Percentiles rank a stretch among this genome's conserved stretches.
These are phyloP conservation scores for Torymus auratus DNA, from an alignment of 2,888 invertebrate species.

Conservation along the genomic window DNA sequence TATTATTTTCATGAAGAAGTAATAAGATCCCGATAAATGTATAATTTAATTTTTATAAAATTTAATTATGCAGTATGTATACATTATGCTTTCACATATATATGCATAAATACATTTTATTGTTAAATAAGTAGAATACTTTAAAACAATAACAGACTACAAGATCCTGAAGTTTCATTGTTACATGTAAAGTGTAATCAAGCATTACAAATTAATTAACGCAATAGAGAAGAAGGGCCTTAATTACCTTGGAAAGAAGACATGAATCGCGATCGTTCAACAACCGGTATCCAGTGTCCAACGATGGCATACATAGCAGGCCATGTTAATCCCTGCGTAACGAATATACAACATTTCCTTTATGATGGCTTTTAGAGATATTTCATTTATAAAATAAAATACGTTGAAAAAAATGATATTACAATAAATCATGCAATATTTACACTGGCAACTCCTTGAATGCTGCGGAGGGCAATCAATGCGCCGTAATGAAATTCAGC, in stretches of 20 bases:
- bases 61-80: not conserved
- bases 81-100: conserved; percentile 7
- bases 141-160: conserved; percentile 41
- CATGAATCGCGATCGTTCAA: conserved; percentile 85
- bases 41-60: too few relatives aligned
- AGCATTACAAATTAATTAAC: conserved; percentile 53
- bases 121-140: conserved; percentile 31
- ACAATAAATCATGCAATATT: conserved; percentile 57
- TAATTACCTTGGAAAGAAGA: conserved; percentile 84
- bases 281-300: conserved; percentile 85
- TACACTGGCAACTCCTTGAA: conserved; percentile 85
- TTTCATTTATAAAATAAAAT: too few relatives aligned
- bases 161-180: conserved; percentile 74
- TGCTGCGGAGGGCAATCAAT: conserved; percentile 81
- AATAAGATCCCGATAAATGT: too few relatives aligned
- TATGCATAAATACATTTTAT: conserved; percentile 58
- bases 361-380: too few relatives aligned
- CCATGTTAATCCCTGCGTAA: conserved; percentile 82
- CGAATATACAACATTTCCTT: not conserved
- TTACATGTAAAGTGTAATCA: conserved; percentile 72
- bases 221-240: conserved; percentile 5
- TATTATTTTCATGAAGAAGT: too few relatives aligned
- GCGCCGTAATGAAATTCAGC: conserved; percentile 81
- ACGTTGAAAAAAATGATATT: too few relatives aligned
- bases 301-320: conserved; percentile 87